Conservation (phyloP, 1,140 invertebrate genomes). For the Drosophila parabipectinata region DNA sequence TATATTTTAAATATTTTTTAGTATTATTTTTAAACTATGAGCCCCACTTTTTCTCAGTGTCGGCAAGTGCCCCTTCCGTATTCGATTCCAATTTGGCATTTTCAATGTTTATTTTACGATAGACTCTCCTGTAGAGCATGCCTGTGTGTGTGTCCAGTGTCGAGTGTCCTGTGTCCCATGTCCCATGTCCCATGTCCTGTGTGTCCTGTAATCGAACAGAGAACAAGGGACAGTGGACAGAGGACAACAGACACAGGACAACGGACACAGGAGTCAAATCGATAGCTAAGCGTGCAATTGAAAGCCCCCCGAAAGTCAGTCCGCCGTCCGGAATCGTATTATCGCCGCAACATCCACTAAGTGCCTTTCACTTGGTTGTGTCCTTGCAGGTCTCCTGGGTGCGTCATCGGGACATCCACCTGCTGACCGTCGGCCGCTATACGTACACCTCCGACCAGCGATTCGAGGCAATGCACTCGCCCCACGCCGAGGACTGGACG, state of each 20-base stretch:
- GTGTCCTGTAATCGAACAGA: slow-evolving; percentile 35
- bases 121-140: slow-evolving; percentile 12
- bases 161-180: not conserved
- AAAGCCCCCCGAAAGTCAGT: slow-evolving; percentile 31
- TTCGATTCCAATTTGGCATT: slow-evolving; percentile 55
- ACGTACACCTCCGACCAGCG: slow-evolving; percentile 94
- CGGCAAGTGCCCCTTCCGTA: not conserved
- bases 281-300: slow-evolving; percentile 47
- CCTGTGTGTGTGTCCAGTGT: slow-evolving; percentile 4
- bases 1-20: too few species aligned
- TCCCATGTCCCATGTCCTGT: not conserved
- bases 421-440: slow-evolving; percentile 92
- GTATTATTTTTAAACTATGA: too few species aligned
- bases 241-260: not conserved
- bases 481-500: slow-evolving; percentile 91
- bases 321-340: slow-evolving; percentile 6
- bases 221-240: not conserved
- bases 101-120: slow-evolving; percentile 31
- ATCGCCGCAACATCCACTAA: slow-evolving; percentile 28
- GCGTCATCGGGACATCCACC: slow-evolving; percentile 92
- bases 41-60: not conserved
- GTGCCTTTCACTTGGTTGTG: not conserved
- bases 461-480: slow-evolving; percentile 90
- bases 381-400: slow-evolving; percentile 93
- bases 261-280: slow-evolving; percentile 24